These are phyloP conservation scores for Caranx melampygus DNA, from an alignment of 2,113 vertebrate species.

Conservation along the genomic window DNA sequence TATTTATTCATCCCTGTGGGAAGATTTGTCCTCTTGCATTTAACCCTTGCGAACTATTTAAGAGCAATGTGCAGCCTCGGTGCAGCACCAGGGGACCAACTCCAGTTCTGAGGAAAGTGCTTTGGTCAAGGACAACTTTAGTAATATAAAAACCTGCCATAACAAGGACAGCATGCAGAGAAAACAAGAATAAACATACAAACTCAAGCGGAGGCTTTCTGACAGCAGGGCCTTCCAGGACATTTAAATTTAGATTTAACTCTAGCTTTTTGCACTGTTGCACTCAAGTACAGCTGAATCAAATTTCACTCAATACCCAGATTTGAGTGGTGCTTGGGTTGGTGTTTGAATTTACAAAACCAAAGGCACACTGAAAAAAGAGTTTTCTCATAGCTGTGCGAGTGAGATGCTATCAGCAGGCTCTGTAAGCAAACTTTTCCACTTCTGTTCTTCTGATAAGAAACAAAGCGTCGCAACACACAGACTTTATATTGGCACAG, in stretches of 20 bases:
- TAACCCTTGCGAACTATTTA: constrained; percentile 36
- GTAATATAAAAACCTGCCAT: not conserved
- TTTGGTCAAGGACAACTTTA: constrained; percentile 47
- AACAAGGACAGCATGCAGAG: not conserved
- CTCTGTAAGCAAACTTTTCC: constrained; percentile 47
- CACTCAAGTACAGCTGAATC: constrained; percentile 1
- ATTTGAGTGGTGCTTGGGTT: constrained; percentile 2
- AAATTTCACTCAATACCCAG: constrained; percentile 25
- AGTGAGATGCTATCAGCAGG: constrained; percentile 43
- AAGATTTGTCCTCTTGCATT: constrained; percentile 41
- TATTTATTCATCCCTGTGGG: constrained; percentile 50
- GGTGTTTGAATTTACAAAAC: constrained; percentile 8
- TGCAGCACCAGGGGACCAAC: constrained; percentile 32
- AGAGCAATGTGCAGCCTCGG: constrained; percentile 29
- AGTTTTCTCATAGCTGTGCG: constrained; percentile 17
- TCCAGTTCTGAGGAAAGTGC: constrained; percentile 17
- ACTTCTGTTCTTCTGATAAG: constrained; percentile 56
- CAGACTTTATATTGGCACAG: constrained; percentile 42
- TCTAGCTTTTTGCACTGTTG: constrained; percentile 13
- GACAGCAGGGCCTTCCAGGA: not conserved
- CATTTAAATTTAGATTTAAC: constrained; percentile 14
- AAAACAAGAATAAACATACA: not conserved
- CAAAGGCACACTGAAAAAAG: constrained; percentile 12
- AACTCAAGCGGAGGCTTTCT: not conserved
- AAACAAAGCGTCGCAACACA: constrained; percentile 60